Percentiles rank a stretch among this genome's conserved stretches.
phyloP scores from a whole-genome alignment of 2,888 invertebrate genomes.

The Allacma fusca region DNA sequence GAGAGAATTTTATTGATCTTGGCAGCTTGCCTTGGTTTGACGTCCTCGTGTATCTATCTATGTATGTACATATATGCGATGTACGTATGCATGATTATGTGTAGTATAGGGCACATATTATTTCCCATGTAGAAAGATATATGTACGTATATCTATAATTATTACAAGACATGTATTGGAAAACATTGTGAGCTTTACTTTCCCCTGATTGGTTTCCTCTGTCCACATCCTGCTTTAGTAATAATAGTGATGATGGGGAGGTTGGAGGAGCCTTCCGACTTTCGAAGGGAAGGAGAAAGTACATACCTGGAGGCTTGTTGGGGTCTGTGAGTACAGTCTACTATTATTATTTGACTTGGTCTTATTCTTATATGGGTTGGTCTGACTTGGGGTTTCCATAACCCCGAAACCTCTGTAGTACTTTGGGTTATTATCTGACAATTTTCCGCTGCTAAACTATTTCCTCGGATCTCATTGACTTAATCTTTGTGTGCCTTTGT shows the following conservation, averaged over 20 bases:
- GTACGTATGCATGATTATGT: too few relatives aligned
- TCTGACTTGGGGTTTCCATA: background rate
- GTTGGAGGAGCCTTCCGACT: background rate
- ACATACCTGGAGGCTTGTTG: background rate
- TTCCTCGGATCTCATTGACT: background rate
- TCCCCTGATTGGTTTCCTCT: background rate
- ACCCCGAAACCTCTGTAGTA: background rate
- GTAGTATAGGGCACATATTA: too few relatives aligned
- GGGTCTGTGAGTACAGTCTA: too few relatives aligned
- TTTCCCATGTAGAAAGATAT: too few relatives aligned
- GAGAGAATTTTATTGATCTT: constrained; percentile 46
- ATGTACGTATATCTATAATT: too few relatives aligned
- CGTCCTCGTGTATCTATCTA: background rate
- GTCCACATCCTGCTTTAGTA: background rate
- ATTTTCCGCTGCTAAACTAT: constrained; percentile 4
- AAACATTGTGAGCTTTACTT: background rate
- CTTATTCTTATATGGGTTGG: too few relatives aligned
- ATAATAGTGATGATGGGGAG: background rate
- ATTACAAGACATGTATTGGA: too few relatives aligned
- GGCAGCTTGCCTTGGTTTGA: constrained; percentile 33
- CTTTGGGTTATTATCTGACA: constrained; percentile 1
- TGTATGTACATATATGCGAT: background rate
- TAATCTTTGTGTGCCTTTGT: background rate
- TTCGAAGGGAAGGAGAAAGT: background rate
- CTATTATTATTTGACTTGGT: background rate